Evolutionary conservation across 2,888 invertebrate genomes (phyloP).

Genomic region (Tuta absoluta): DNA sequence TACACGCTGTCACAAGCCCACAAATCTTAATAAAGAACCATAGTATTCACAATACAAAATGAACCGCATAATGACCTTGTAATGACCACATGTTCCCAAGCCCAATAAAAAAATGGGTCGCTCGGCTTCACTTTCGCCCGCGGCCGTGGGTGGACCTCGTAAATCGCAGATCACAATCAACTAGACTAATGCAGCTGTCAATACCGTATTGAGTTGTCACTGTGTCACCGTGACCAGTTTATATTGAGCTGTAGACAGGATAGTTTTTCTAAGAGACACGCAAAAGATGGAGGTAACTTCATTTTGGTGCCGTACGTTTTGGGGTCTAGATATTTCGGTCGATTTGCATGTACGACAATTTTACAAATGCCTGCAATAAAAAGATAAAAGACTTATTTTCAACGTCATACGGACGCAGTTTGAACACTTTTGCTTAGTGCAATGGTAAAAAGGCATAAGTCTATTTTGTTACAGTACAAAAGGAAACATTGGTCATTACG

Average conservation of each 20-base stretch:
- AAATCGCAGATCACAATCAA: slow-evolving; percentile 57
- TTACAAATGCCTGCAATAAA: background rate
- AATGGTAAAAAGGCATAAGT: background rate
- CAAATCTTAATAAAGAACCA: slow-evolving; percentile 20
- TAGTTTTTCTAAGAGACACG: background rate
- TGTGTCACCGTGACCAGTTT: slow-evolving; percentile 23
- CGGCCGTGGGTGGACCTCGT: slow-evolving; percentile 58
- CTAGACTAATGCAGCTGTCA: slow-evolving; percentile 72
- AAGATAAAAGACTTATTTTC: background rate
- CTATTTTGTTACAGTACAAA: slow-evolving; percentile 44
- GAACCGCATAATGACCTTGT: slow-evolving; percentile 51
- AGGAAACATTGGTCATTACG: slow-evolving; percentile 62
- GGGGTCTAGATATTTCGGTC: background rate
- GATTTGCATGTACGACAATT: background rate
- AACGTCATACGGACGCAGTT: background rate
- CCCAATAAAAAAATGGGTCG: slow-evolving; percentile 45
- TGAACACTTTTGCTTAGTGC: background rate
- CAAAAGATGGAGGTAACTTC: background rate
- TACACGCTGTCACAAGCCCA: slow-evolving; percentile 10
- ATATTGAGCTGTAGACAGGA: slow-evolving; percentile 27
- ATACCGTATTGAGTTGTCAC: slow-evolving; percentile 19
- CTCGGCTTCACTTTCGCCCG: slow-evolving; percentile 40
- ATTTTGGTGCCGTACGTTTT: background rate
- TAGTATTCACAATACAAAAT: slow-evolving; percentile 34
- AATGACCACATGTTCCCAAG: slow-evolving; percentile 44